phyloP scores from a whole-genome alignment of 2,113 vertebrate species.

The Amazona vittata region DNA sequence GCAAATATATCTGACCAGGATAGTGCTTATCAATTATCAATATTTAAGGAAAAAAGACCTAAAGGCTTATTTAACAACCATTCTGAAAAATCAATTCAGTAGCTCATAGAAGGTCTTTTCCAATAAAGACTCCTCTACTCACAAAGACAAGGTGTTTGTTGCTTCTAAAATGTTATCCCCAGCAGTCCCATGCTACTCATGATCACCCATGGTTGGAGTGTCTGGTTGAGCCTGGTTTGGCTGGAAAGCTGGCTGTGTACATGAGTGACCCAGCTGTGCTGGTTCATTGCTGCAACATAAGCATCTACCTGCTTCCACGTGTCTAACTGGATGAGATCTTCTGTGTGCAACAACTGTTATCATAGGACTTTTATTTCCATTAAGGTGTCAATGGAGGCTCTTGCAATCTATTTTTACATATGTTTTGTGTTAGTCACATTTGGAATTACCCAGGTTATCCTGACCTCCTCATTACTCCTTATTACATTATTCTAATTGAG shows the following conservation, averaged over 20 bases:
- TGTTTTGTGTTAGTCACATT: slow-evolving; percentile 43
- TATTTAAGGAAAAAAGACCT: not conserved
- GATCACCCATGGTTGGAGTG: rapidly evolving
- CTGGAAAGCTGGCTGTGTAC: not conserved
- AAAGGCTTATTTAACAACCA: not conserved
- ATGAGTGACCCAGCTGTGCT: not conserved
- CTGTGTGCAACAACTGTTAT: not conserved
- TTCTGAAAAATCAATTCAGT: not conserved
- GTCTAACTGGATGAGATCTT: not conserved
- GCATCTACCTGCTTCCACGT: not conserved
- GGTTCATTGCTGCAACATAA: rapidly evolving
- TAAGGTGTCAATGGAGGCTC: not conserved
- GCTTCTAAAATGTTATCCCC: not conserved
- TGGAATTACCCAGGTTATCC: slow-evolving; percentile 32
- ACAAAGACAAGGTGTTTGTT: not conserved
- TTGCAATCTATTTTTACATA: not conserved
- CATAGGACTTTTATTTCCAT: not conserved
- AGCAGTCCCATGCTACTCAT: not conserved
- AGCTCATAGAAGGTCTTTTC: not conserved
- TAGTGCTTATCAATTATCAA: not conserved
- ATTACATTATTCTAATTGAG: slow-evolving; percentile 10
- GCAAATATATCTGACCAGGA: not conserved
- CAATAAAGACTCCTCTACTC: not conserved
- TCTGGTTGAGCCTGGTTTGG: not conserved
- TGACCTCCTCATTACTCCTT: slow-evolving; percentile 35